Percentiles rank a stretch among this genome's conserved stretches.
phyloP scores from a whole-genome alignment of 1,140 invertebrate species.

The Mesaphorura yosii region DNA sequence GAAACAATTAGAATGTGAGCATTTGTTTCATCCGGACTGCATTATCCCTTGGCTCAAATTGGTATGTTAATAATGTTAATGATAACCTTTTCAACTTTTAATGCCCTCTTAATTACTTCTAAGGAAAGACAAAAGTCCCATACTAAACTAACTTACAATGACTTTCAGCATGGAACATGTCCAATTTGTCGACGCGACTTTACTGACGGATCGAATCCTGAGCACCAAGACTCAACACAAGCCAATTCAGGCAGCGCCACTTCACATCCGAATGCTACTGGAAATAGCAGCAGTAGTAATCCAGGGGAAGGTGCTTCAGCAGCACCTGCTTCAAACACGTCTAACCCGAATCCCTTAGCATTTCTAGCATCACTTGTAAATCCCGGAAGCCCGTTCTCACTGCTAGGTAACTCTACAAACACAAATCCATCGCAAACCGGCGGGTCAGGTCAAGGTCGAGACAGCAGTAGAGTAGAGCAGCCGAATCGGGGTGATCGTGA shows the following conservation, averaged over 20 bases:
- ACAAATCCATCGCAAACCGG: neutral
- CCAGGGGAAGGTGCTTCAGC: too few relatives aligned
- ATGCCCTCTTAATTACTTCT: neutral
- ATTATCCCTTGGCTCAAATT: constrained; percentile 91
- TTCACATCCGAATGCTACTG: neutral
- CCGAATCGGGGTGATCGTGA: neutral
- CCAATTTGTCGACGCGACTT: constrained; percentile 82
- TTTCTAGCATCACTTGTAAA: neutral
- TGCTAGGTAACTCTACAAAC: constrained; percentile 5
- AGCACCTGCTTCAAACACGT: neutral
- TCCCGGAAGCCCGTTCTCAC: neutral
- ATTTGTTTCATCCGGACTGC: constrained; percentile 83
- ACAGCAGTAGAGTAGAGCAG: neutral
- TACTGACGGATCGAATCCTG: constrained; percentile 46
- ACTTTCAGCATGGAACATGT: constrained; percentile 74
- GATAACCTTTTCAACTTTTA: neutral
- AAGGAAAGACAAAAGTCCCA: neutral
- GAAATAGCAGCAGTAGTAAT: neutral
- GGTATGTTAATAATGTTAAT: constrained; percentile 40
- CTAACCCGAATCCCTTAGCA: neutral
- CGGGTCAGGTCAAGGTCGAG: too few relatives aligned
- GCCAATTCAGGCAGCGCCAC: neutral
- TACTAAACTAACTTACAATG: constrained; percentile 5
- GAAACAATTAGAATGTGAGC: constrained; percentile 74
- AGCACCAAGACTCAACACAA: too few relatives aligned